Evolutionary conservation across 2,888 invertebrate species (phyloP).

Genomic region (Drosophila kambysellisi): DNA sequence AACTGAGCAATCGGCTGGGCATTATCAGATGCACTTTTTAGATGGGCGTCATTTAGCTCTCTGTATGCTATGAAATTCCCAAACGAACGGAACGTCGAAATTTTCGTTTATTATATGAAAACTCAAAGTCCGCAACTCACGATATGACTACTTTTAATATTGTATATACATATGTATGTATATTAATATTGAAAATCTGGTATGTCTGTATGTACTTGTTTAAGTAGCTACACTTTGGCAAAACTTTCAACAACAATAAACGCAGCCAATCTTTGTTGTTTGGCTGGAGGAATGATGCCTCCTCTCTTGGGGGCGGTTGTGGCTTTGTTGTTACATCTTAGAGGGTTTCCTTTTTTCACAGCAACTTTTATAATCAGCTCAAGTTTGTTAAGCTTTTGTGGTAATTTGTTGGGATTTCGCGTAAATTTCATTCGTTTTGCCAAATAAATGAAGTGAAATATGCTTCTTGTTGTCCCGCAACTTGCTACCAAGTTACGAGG

Average conservation of each 20-base stretch:
- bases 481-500: conserved; percentile 34
- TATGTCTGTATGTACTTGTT: conserved; percentile 20
- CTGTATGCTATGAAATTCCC: not conserved
- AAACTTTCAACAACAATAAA: conserved; percentile 63
- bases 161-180: conserved; percentile 40
- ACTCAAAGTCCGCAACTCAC: conserved; percentile 41
- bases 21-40: not conserved
- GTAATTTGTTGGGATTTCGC: conserved; percentile 75
- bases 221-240: conserved; percentile 54
- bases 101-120: conserved; percentile 39
- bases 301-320: not conserved
- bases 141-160: conserved; percentile 59
- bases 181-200: conserved; percentile 20
- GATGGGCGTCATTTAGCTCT: not conserved
- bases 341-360: conserved; percentile 33
- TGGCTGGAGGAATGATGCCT: conserved; percentile 10
- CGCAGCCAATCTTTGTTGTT: conserved; percentile 35
- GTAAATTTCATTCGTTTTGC: conserved; percentile 65
- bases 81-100: not conserved
- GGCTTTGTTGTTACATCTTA: conserved; percentile 35
- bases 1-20: not conserved
- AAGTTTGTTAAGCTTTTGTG: conserved; percentile 76
- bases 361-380: conserved; percentile 78
- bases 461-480: conserved; percentile 17
- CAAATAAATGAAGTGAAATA: conserved; percentile 58